Conservation (phyloP, 2,113 vertebrate genomes). For the western clawed frog (Xenopus tropicalis) region DNA sequence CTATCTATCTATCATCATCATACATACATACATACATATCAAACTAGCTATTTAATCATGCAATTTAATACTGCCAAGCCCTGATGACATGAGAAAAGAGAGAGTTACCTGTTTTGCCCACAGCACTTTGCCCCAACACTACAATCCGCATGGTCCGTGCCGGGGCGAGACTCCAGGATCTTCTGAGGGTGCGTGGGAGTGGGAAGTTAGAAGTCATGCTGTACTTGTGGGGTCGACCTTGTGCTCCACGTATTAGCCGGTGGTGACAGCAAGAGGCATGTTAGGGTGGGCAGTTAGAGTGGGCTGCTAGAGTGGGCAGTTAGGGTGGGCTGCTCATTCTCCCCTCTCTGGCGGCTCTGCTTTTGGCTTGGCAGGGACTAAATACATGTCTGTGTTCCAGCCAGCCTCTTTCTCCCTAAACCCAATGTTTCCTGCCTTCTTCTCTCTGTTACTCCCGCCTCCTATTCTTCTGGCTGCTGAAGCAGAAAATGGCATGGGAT, state of each 20-base stretch:
- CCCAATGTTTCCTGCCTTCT: conserved; percentile 42
- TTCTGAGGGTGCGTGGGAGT: conserved; percentile 61
- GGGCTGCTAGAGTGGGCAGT: conserved; percentile 1
- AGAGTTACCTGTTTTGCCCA: conserved; percentile 70
- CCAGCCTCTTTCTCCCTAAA: conserved; percentile 35
- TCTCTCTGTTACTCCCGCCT: conserved; percentile 29
- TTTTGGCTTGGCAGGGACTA: conserved; percentile 35
- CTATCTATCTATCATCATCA: too few relatives aligned
- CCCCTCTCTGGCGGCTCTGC: conserved; percentile 21
- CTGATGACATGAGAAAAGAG: too few relatives aligned
- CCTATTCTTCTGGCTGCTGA: conserved; percentile 39
- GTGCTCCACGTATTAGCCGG: background rate
- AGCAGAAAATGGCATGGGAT: conserved; percentile 40
- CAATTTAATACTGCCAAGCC: too few relatives aligned
- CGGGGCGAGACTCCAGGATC: conserved; percentile 61
- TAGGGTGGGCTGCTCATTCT: conserved; percentile 29
- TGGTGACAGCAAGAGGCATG: background rate
- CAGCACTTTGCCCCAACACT: conserved; percentile 64
- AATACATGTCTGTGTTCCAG: conserved; percentile 28
- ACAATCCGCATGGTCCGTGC: conserved; percentile 59
- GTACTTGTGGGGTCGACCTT: background rate
- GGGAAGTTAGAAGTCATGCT: conserved; percentile 61
- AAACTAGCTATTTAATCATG: too few relatives aligned
- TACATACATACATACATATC: too few relatives aligned
- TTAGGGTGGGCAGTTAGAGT: background rate